phyloP scores from a whole-genome alignment of 2,113 vertebrate species.

The Phycodurus eques region DNA sequence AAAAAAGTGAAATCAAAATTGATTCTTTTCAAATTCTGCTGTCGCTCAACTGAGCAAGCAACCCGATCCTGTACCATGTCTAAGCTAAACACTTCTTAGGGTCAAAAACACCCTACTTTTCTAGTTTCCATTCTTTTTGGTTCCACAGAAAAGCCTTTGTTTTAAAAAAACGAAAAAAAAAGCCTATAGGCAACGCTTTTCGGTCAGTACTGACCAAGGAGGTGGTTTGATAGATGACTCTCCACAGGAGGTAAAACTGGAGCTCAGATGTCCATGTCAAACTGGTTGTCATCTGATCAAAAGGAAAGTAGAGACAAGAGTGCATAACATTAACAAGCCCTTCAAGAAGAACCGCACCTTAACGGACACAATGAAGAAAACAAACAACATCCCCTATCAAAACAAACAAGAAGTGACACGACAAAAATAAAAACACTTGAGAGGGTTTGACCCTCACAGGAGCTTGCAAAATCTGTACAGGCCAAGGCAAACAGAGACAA shows the following conservation, averaged over 20 bases:
- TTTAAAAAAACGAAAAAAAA: conserved; percentile 35
- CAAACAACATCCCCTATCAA: conserved; percentile 21
- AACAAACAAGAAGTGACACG: conserved; percentile 4
- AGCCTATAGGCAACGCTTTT: conserved; percentile 46
- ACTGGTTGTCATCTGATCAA: conserved; percentile 71
- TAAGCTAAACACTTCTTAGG: conserved; percentile 11
- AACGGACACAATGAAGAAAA: conserved; percentile 2
- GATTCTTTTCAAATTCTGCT: conserved; percentile 40
- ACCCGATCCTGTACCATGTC: conserved; percentile 25
- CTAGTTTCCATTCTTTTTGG: conserved; percentile 28
- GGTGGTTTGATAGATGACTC: conserved; percentile 49
- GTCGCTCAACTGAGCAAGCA: conserved; percentile 43
- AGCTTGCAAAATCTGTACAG: conserved; percentile 1
- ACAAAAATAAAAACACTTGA: not conserved
- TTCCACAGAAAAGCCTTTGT: conserved; percentile 40
- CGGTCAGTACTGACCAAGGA: conserved; percentile 51
- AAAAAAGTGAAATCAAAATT: conserved; percentile 56
- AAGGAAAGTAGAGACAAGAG: not conserved
- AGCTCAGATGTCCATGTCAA: conserved; percentile 76
- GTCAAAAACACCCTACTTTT: conserved; percentile 46
- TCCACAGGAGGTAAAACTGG: conserved; percentile 70
- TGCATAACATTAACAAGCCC: not conserved
- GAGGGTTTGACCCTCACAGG: not conserved
- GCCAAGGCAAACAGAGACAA: conserved; percentile 1
- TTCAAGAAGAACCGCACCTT: conserved; percentile 22